phyloP scores from a whole-genome alignment of 2,797 vertebrate species.

The Malurus splendens region DNA sequence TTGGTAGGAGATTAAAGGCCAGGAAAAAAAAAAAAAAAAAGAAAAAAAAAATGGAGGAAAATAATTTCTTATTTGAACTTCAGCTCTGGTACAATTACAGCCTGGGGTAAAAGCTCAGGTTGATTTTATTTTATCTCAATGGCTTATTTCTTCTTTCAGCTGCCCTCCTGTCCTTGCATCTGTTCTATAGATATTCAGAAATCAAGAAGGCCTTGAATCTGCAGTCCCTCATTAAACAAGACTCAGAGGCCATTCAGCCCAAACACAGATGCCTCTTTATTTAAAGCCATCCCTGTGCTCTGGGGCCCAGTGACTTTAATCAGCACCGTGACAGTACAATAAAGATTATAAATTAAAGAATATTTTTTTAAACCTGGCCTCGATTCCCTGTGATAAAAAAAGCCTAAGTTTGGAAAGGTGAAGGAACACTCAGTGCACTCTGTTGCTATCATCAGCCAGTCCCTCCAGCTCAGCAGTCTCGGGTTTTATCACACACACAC shows the following conservation, averaged over 20 bases:
- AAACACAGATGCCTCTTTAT: neutral
- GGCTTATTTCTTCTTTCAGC: neutral
- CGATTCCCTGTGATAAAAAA: neutral
- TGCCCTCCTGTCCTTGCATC: neutral
- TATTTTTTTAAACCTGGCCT: neutral
- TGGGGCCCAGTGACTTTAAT: neutral
- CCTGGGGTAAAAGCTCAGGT: neutral
- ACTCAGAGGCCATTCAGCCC: neutral
- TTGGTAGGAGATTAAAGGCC: neutral
- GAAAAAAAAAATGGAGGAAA: neutral
- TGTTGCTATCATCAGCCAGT: slow-evolving; percentile 22
- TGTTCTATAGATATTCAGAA: neutral
- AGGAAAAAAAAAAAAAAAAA: fast-evolving
- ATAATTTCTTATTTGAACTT: slow-evolving; percentile 17
- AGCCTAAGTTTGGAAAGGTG: neutral
- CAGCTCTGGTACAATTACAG: neutral
- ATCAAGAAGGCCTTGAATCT: neutral
- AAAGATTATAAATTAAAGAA: slow-evolving; percentile 15
- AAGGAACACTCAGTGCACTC: neutral
- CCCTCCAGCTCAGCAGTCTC: slow-evolving; percentile 41
- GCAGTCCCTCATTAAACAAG: neutral
- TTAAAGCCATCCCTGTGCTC: neutral
- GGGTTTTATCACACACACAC: slow-evolving; percentile 32
- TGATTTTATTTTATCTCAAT: slow-evolving; percentile 20
- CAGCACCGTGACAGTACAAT: neutral